Evolutionary conservation across 2,888 invertebrate genomes (phyloP), one percentile per base, ranked within the genome.

Genomic region (Erebia ligea): DNA sequence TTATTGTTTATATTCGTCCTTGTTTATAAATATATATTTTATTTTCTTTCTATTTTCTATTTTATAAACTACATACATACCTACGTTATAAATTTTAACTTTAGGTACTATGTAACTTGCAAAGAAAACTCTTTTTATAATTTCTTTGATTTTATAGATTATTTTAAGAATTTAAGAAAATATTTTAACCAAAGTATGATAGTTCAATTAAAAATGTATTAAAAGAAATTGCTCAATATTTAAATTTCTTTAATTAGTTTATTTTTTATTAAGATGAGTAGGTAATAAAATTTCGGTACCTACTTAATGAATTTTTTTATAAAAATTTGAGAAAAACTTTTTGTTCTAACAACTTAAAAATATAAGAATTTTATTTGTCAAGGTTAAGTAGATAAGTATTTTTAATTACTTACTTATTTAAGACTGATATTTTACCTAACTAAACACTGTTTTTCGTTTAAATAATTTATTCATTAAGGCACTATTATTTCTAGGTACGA

Each of bases 391-490:
- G 19, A 65, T 65, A 54, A 65, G 19, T 65, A 56, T 56, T 54
- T 40, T 50, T 50, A 45, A 56, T 66, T 66, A 52, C 17, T 54
- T 52, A 57, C 42, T 66, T 66, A 21, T 66, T 66, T 66, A 9
- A 66, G 66, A 56, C 66, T 66, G 66, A 66, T 57, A 15, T 56
- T 66, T 57, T 66, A 66, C n/a, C n/a, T 66, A 66, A 17, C 52
- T 63, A 52, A 64, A 34, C 34, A 6, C 21, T 57, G 21, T 45
- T n/a, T 45, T 25, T 42, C 17, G 4, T 19, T 52, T 17, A 25
- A 66, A 13, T 21, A 66, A 66, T 19, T 34, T 17, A 64, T 52
- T 64, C 6, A 34, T 52, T 52, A 52, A 17, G 25, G 62, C 62
- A 54, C 52, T 17, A n/a, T 64, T 52, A 11, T 64, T 40, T 63